Percentiles rank a stretch among this genome's conserved stretches.
These are phyloP conservation scores for Neotragus pygmaeus DNA, from an alignment of 2,113 vertebrate species.

Conservation along the genomic window DNA sequence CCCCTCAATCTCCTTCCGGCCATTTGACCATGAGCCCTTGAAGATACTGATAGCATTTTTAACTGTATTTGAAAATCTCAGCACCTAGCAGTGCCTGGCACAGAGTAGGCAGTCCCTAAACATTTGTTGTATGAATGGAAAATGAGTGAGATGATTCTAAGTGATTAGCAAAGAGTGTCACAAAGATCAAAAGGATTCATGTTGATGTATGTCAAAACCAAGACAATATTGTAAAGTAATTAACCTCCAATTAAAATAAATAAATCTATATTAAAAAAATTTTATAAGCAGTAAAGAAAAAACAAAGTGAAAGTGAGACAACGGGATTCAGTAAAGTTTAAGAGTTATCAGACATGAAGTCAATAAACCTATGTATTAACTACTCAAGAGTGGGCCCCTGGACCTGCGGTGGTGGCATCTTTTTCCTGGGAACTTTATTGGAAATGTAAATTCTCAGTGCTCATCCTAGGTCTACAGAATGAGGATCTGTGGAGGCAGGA, in stretches of 20 bases:
- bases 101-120: neutral
- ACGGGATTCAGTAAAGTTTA: neutral
- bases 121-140: neutral
- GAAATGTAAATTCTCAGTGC: neutral
- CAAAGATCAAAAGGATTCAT: no score
- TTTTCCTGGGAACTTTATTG: neutral
- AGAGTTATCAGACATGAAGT: neutral
- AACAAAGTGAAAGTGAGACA: neutral
- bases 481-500: rapidly evolving
- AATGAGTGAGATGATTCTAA: neutral
- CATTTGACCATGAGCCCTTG: neutral
- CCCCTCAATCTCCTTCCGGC: rapidly evolving
- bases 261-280: no score
- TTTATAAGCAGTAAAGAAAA: neutral
- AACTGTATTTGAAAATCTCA: neutral
- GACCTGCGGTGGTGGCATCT: no score
- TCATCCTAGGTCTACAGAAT: neutral
- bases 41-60: neutral
- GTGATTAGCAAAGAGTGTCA: neutral
- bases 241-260: no score
- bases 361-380: neutral
- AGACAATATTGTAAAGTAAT: no score
- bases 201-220: no score
- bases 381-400: neutral
- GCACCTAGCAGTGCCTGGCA: neutral